Base-by-base conservation (phyloP, 2,797 vertebrate species). In the Enteromius unitaeniatus region DNA sequence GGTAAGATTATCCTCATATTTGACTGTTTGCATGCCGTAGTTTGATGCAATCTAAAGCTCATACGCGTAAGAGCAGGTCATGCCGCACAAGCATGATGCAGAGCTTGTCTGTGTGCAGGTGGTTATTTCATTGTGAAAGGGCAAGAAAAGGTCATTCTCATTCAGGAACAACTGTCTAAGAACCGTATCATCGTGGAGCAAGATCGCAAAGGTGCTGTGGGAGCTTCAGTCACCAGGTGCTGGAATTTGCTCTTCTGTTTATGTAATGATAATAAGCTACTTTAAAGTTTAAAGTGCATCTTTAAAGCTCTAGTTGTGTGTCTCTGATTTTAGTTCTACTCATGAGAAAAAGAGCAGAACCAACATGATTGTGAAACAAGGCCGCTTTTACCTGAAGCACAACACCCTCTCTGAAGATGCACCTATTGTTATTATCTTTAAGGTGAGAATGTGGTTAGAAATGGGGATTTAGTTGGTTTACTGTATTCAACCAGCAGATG, bases 311-410 rank as follows among this genome's bases (percentile, higher is more conserved):
- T 78, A 5, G 68, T 69, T 42, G 1, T 34, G 23, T 75, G 31
- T 81, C 65, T 72, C 2, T 92, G 86, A 84, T 31, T 58, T 76
- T 88, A 99, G 98, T 91, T 99, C 98, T 55, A 99, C 98, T 64
- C 98, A 99, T 26, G 98, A 99, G 93, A 99, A 99, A 93, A 99
- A 99, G 89, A 99, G 98, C 91, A 96, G 98, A 94, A 99, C 98
- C 64, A 99, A 99, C 88, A 95, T 99, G 90, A 95, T 97, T 6
- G 96, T 99, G 78, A 99, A 99, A 83, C 96, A 99, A 91, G 98
- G 98, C 13, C 93, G 97, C 37, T 99, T 99, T 93, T 99, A 99
- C 87, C 86, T 99, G 89, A 96, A 95, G 82, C 98, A 99, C 92
- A 99, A 99, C 90, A 99, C 98, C 0, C 92, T 99, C 79, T 98